phyloP scores from a whole-genome alignment of 2,888 invertebrate genomes.

The Lymantria monacha region DNA sequence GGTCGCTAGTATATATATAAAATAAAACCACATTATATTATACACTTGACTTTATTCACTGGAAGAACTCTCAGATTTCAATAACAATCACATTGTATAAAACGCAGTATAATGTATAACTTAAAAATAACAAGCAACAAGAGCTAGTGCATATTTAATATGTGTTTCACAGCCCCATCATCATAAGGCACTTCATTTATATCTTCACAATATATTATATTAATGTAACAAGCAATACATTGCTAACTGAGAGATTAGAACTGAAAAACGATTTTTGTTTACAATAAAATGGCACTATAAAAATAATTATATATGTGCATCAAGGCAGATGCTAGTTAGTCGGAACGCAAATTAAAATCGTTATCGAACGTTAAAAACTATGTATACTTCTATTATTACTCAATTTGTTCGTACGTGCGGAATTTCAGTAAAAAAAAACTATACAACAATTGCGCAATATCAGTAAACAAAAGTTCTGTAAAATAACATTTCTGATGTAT shows the following conservation, averaged over 20 bases:
- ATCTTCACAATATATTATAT: constrained; percentile 9
- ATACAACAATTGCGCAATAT: too few relatives aligned
- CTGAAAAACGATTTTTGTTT: not conserved
- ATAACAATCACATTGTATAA: constrained; percentile 6
- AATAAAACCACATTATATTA: constrained; percentile 13
- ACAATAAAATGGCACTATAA: constrained; percentile 6
- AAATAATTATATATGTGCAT: not conserved
- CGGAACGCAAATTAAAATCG: not conserved
- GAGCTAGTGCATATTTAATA: constrained; percentile 31
- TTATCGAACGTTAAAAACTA: not conserved
- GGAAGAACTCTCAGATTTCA: constrained; percentile 10
- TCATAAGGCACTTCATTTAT: constrained; percentile 23
- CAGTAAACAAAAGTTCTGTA: too few relatives aligned
- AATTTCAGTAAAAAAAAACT: too few relatives aligned
- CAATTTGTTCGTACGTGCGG: not conserved
- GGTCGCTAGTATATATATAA: not conserved
- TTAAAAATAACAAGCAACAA: constrained; percentile 22
- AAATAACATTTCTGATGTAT: constrained; percentile 3
- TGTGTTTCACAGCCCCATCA: constrained; percentile 30
- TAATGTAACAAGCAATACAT: not conserved
- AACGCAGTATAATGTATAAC: constrained; percentile 17
- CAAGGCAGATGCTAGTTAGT: not conserved
- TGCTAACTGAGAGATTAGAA: not conserved
- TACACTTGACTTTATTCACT: constrained; percentile 31
- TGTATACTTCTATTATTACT: not conserved